Evolutionary conservation across 2,888 invertebrate genomes (phyloP).

Genomic region (Caenorhabditis becei): DNA sequence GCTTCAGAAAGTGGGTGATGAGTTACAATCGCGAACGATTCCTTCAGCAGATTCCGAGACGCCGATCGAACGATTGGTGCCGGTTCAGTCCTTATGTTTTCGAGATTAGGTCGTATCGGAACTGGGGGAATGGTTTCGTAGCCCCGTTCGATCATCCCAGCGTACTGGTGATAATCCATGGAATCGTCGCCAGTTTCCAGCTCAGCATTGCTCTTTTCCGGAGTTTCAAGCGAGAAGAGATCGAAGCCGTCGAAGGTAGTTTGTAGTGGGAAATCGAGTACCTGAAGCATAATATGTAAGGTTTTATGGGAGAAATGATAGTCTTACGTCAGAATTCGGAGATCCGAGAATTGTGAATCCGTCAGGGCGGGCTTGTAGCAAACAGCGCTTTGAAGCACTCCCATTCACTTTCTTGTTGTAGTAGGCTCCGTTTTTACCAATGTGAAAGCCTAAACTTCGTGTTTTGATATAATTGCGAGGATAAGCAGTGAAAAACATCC

Average conservation of each 20-base stretch:
- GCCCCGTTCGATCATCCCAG: conserved; percentile 42
- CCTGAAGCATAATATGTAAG: conserved; percentile 18
- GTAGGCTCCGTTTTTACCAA: conserved; percentile 40
- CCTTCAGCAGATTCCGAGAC: conserved; percentile 41
- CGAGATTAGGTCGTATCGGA: neutral
- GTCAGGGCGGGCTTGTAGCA: conserved; percentile 29
- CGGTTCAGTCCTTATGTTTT: conserved; percentile 9
- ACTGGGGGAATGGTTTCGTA: neutral
- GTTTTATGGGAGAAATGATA: too few species aligned
- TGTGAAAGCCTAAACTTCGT: conserved; percentile 35
- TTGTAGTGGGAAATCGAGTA: conserved; percentile 37
- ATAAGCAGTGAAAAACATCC: conserved; percentile 9
- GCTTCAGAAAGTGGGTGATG: conserved; percentile 8
- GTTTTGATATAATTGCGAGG: too few species aligned
- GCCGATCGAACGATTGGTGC: conserved; percentile 13
- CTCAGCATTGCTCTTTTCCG: conserved; percentile 25
- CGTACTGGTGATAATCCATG: conserved; percentile 50
- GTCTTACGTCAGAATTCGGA: conserved; percentile 51
- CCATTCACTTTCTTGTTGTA: conserved; percentile 40
- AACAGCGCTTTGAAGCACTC: conserved; percentile 44
- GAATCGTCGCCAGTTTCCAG: conserved; percentile 24
- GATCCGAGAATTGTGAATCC: conserved; percentile 45
- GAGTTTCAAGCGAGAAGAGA: conserved; percentile 22
- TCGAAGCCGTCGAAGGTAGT: conserved; percentile 13
- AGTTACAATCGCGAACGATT: neutral